Evolutionary conservation across 92 coral and sea anemone species (phyloP).

Genomic region (Virgularia gustaviana): DNA sequence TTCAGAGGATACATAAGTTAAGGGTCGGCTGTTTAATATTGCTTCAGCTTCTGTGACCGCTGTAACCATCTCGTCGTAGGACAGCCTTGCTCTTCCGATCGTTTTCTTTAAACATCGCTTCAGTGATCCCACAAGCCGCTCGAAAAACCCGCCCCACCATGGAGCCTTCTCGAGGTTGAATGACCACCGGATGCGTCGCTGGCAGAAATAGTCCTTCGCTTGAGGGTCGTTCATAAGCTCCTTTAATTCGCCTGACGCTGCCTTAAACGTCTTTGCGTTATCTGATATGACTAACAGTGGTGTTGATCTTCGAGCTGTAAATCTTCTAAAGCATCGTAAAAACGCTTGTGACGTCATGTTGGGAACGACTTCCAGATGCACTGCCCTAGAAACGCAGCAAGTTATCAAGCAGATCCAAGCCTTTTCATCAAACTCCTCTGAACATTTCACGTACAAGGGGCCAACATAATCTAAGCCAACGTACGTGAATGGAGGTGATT

Average conservation of each 20-base stretch:
- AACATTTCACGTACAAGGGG: constrained; percentile 38
- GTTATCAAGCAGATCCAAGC: constrained; percentile 52
- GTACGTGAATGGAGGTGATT: constrained; percentile 42
- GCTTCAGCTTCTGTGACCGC: constrained; percentile 48
- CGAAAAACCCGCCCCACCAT: constrained; percentile 62
- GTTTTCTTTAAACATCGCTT: constrained; percentile 52
- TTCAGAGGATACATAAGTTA: constrained; percentile 49
- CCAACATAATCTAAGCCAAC: constrained; percentile 50
- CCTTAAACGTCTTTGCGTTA: constrained; percentile 53
- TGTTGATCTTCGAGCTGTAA: constrained; percentile 38
- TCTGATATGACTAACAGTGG: constrained; percentile 41
- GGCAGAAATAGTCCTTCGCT: constrained; percentile 18
- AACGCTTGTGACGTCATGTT: constrained; percentile 36
- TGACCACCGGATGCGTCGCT: constrained; percentile 43
- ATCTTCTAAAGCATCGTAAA: constrained; percentile 48
- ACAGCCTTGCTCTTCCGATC: constrained; percentile 46
- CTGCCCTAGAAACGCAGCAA: constrained; percentile 47
- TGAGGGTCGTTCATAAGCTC: constrained; percentile 14
- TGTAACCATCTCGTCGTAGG: constrained; percentile 47
- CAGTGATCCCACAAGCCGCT: constrained; percentile 43
- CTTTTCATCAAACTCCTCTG: constrained; percentile 29
- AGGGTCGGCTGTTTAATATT: constrained; percentile 50
- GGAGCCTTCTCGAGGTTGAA: constrained; percentile 60
- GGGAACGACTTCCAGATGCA: constrained; percentile 55
- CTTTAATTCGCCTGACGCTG: constrained; percentile 35